Evolutionary conservation across 2,113 vertebrate genomes (phyloP).

Genomic region (Sterrhoptilus dennistouni): DNA sequence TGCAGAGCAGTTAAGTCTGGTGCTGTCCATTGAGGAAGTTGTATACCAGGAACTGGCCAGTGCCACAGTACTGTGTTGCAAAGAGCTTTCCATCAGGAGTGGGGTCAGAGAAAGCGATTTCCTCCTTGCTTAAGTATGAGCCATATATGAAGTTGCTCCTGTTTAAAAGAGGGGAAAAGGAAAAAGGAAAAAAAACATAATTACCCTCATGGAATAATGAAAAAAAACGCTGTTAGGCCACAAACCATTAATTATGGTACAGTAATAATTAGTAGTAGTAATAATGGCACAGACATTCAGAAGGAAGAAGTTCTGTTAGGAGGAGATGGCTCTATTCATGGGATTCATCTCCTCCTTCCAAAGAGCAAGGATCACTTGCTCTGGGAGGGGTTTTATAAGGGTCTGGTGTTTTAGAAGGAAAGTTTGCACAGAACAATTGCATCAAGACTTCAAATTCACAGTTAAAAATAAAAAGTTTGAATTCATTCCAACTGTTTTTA

Average conservation of each 20-base stretch:
- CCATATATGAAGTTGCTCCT: constrained; percentile 98
- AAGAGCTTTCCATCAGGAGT: constrained; percentile 98
- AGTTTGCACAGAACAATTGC: neutral
- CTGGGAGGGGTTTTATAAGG: neutral
- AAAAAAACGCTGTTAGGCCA: neutral
- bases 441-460: neutral
- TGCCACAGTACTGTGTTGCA: constrained; percentile 93
- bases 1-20: constrained; percentile 24
- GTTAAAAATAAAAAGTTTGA: neutral
- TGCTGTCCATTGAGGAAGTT: constrained; percentile 93
- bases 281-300: neutral
- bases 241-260: neutral
- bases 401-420: neutral
- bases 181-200: neutral
- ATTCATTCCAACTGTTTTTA: neutral
- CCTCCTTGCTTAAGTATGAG: constrained; percentile 95
- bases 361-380: neutral
- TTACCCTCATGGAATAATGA: neutral
- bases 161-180: neutral
- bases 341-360: neutral
- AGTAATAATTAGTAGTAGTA: no score
- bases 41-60: constrained; percentile 96
- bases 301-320: neutral
- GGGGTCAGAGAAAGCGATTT: constrained; percentile 98
- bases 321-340: neutral